A percentile compares a stretch with the other conserved stretches of the same genome.
phyloP scores from a whole-genome alignment of 2,888 invertebrate species.

The Pilophorus perplexus region DNA sequence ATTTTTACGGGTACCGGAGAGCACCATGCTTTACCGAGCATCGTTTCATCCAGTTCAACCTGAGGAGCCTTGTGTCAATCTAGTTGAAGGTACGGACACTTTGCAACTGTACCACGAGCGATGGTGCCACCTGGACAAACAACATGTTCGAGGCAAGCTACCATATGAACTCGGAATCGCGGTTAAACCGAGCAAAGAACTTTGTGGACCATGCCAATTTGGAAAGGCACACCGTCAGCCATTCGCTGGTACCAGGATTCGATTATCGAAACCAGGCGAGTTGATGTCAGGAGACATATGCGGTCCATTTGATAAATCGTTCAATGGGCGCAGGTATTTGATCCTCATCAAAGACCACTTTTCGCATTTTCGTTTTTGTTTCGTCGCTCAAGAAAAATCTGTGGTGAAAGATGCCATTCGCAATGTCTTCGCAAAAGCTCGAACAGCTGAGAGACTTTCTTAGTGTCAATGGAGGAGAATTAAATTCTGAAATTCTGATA shows the following conservation, averaged over 20 bases:
- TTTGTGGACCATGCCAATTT: conserved; percentile 48
- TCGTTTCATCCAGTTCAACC: conserved; percentile 47
- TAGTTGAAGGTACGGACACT: conserved; percentile 30
- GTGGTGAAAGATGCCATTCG: conserved; percentile 31
- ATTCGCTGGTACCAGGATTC: conserved; percentile 43
- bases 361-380: conserved; percentile 30
- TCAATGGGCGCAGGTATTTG: conserved; percentile 34
- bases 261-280: conserved; percentile 46
- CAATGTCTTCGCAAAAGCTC: conserved; percentile 24
- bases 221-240: conserved; percentile 48
- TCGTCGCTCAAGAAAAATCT: conserved; percentile 32
- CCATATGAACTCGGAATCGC: conserved; percentile 48
- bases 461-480: conserved; percentile 28
- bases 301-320: conserved; percentile 46
- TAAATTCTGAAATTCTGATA: too few species aligned
- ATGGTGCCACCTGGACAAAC: conserved; percentile 51
- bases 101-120: conserved; percentile 44
- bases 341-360: conserved; percentile 31
- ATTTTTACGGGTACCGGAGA: conserved; percentile 31
- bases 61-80: conserved; percentile 48
- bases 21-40: conserved; percentile 33
- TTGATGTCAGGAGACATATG: conserved; percentile 48
- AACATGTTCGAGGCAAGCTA: conserved; percentile 49
- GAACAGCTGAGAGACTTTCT: conserved; percentile 19
- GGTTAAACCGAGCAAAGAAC: conserved; percentile 45